A percentile compares a stretch with the other conserved stretches of the same genome.
These are phyloP conservation scores for Papilio gigon DNA, from an alignment of 2,888 invertebrate genomes.

Conservation along the genomic window DNA sequence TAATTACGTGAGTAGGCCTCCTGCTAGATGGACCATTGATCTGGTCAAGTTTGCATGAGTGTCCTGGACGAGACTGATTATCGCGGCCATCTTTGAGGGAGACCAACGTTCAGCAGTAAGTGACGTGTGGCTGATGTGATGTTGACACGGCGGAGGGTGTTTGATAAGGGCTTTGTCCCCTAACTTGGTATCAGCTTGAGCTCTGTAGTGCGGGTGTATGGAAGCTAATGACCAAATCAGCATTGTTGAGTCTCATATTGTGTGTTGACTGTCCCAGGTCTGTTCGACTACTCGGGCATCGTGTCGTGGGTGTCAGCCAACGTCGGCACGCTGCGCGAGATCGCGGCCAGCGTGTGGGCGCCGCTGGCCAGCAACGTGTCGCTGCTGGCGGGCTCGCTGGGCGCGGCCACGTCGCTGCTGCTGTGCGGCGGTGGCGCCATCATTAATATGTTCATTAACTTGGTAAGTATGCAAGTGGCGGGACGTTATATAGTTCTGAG, in stretches of 20 bases:
- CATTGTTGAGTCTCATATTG: neutral
- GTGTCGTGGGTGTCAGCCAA: constrained; percentile 94
- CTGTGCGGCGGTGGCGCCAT: constrained; percentile 95
- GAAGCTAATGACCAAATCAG: no score
- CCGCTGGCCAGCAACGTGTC: constrained; percentile 96
- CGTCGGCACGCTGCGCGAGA: constrained; percentile 92
- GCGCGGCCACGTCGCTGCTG: constrained; percentile 93
- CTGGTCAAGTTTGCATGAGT: no score
- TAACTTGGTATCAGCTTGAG: no score
- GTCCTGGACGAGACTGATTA: no score
- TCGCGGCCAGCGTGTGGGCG: constrained; percentile 92
- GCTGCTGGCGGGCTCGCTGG: constrained; percentile 90
- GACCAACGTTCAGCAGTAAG: no score
- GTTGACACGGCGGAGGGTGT: no score
- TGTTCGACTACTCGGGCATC: constrained; percentile 88
- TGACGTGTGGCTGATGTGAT: no score
- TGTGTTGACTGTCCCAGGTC: constrained; percentile 67
- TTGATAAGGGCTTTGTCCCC: no score
- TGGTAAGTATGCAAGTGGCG: constrained; percentile 81
- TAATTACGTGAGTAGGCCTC: no score
- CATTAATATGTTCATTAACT: constrained; percentile 91
- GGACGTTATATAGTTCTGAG: neutral
- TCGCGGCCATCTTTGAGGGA: no score
- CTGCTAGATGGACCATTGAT: no score
- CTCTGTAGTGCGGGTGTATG: no score